Evolutionary conservation across 1,140 invertebrate genomes (phyloP), one percentile per base, ranked within the genome.

Genomic region (Drosophila quadrilineata): DNA sequence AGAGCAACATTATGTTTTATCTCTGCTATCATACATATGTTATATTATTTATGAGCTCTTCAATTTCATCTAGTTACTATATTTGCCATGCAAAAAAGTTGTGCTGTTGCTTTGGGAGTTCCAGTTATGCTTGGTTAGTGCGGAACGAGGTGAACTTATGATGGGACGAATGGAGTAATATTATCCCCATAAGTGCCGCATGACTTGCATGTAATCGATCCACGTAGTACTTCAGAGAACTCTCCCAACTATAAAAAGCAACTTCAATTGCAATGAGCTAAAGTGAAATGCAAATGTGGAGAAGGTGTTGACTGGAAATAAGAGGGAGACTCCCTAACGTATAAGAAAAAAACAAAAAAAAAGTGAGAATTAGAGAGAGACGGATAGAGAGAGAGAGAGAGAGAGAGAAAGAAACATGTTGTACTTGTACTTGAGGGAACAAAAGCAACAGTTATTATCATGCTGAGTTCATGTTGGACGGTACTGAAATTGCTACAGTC

Each of bases 401-500:
- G 8, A 19, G 12, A 35, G 8, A 28, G 0, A 2, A 2, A 19
- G 3, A 12, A 8, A 1, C 12, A 3, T n/a, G 24, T 14, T 8
- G 40, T 24, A 3, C 40, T 6, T n/a, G 3, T 24, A 41, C 19
- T 41, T 24, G 10, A 41, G 40, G n/a, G 19, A 24, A 24, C 21
- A 41, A 41, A 29, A 79, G 75, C 75, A 79, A 79, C 65, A 79
- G 75, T 70, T 77, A 69, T 68, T 64, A 53, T 68, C 72, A 53
- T 72, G 56, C 62, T 19, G 9, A 28, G 46, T 26, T 26, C 40
- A 46, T 17, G 9, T 14, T 12, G 5, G 24, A 24, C 12, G 31
- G n/a, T 16, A 41, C 12, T 41, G 21, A 8, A 41, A 21, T 24
- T 24, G 9, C n/a, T 22, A 41, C 40, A 41, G 40, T 26, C 21